These are phyloP conservation scores for Eulemur coronatus DNA, from an alignment of 2,797 vertebrate species.

Conservation along the genomic window DNA sequence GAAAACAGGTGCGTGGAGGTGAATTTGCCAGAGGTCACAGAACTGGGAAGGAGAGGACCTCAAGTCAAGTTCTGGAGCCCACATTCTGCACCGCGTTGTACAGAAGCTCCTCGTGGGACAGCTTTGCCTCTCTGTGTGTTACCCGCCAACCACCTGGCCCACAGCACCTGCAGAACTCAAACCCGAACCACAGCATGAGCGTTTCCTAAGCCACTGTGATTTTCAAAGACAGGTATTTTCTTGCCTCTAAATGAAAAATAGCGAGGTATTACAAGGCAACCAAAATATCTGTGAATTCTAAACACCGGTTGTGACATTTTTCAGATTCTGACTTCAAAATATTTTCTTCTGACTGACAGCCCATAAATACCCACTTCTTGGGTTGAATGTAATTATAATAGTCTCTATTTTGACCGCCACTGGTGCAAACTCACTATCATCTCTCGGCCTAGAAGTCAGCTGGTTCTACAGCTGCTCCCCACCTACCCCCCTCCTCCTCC, in stretches of 20 bases:
- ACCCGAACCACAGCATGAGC: not conserved
- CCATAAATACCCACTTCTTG: constrained; percentile 32
- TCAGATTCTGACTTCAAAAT: constrained; percentile 64
- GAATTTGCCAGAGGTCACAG: not conserved
- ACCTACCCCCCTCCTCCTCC: not conserved
- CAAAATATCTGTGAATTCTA: constrained; percentile 54
- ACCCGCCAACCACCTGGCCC: rapidly evolving
- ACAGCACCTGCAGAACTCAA: not conserved
- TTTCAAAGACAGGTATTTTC: constrained; percentile 40
- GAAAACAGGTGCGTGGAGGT: not conserved
- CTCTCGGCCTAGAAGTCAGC: not conserved
- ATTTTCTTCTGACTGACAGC: constrained; percentile 61
- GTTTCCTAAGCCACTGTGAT: not conserved
- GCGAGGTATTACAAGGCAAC: constrained; percentile 23
- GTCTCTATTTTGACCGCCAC: constrained; percentile 48
- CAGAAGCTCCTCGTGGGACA: not conserved
- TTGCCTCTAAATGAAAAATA: constrained; percentile 41
- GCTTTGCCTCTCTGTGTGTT: not conserved
- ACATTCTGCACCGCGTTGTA: rapidly evolving
- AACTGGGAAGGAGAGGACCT: not conserved
- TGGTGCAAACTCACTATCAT: not conserved
- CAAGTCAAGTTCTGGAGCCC: not conserved
- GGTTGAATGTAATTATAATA: constrained; percentile 34
- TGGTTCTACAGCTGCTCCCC: not conserved
- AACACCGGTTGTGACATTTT: constrained; percentile 64